Evolutionary conservation across 2,113 vertebrate species (phyloP).

Genomic region (Crypturellus undulatus): DNA sequence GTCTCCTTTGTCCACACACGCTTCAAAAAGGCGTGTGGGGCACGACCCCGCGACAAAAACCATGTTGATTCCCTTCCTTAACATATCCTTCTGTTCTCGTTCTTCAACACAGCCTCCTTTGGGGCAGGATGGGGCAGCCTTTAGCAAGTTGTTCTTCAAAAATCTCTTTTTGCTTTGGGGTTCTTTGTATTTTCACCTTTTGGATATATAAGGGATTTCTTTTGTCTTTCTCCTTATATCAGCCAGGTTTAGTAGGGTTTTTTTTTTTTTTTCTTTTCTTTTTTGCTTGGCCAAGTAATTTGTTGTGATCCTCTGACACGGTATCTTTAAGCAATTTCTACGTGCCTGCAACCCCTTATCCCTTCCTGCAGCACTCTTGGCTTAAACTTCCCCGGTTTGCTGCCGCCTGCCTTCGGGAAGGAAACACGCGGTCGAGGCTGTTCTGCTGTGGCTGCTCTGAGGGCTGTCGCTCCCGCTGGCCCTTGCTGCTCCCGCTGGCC

Average conservation of each 20-base stretch:
- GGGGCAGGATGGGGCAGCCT: background rate
- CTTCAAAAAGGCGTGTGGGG: background rate
- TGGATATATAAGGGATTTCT: background rate
- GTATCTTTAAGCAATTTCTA: conserved; percentile 23
- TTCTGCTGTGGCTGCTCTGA: background rate
- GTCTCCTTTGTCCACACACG: background rate
- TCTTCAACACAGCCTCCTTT: background rate
- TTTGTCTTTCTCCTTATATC: background rate
- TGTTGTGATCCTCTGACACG: background rate
- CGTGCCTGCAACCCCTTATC: background rate
- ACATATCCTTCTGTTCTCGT: background rate
- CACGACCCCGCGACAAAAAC: background rate
- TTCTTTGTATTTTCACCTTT: background rate
- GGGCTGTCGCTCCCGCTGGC: too few species aligned
- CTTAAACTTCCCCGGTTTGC: background rate
- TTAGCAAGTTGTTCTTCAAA: background rate
- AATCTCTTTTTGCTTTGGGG: background rate
- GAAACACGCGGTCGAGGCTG: background rate
- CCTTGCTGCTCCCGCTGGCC: too few species aligned
- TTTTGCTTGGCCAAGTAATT: background rate
- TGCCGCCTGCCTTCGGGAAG: background rate
- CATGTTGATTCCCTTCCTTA: background rate
- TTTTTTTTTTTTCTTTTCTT: too few species aligned
- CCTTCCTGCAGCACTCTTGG: background rate
- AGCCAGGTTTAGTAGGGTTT: background rate